A percentile compares a stretch with the other conserved stretches of the same genome.
Evolutionary conservation across 2,888 invertebrate species (phyloP).

Genomic region (Sphaeridia pumilis): DNA sequence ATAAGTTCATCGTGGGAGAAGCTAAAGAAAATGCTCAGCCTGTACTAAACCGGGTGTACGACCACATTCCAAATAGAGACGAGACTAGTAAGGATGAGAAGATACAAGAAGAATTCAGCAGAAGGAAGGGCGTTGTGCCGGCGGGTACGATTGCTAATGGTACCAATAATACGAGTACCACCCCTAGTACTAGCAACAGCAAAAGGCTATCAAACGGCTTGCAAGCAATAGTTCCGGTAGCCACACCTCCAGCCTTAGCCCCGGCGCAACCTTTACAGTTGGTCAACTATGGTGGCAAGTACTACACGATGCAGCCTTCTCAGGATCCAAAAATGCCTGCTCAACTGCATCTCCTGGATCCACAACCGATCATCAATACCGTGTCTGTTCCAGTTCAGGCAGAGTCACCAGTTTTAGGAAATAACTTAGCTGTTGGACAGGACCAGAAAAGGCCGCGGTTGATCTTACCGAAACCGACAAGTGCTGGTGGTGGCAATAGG

Average conservation of each 20-base stretch:
- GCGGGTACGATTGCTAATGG: no score
- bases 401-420: not conserved
- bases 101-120: no score
- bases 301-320: not conserved
- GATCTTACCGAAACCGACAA: conserved; percentile 12
- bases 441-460: no score
- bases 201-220: not conserved
- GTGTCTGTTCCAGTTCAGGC: not conserved
- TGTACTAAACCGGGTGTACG: no score
- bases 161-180: no score
- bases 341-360: conserved; percentile 1
- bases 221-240: not conserved
- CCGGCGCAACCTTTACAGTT: not conserved
- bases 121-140: no score
- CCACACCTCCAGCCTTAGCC: not conserved
- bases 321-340: not conserved
- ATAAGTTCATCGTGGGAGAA: conserved; percentile 22
- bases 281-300: not conserved
- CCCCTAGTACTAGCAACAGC: not conserved
- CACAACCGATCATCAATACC: not conserved
- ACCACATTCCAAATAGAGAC: no score
- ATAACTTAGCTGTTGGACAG: no score
- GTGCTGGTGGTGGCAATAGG: no score
- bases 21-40: no score
- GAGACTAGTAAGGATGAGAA: not conserved